Evolutionary conservation across 1,140 invertebrate genomes (phyloP).

Genomic region (Neodiprion pinetum): DNA sequence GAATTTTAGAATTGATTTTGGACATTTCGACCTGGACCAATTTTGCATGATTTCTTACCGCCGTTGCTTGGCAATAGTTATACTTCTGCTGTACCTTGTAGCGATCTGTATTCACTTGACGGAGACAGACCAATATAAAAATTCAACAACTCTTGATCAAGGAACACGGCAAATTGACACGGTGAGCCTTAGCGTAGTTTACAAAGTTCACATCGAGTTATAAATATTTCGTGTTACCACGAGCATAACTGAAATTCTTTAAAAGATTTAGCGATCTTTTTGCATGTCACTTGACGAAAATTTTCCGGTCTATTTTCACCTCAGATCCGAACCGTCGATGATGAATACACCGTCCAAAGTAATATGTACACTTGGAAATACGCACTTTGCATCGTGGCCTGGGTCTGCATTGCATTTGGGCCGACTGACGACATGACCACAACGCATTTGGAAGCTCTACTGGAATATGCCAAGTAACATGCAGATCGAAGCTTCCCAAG

Average conservation of each 20-base stretch:
- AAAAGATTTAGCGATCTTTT: too few relatives aligned
- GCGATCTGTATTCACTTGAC: constrained; percentile 37
- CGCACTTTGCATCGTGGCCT: constrained; percentile 47
- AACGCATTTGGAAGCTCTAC: constrained; percentile 46
- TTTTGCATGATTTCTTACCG: constrained; percentile 46
- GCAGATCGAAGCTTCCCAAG: too few relatives aligned
- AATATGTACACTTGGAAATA: constrained; percentile 49
- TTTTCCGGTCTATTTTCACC: too few relatives aligned
- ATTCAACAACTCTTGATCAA: constrained; percentile 41
- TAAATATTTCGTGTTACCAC: constrained; percentile 27
- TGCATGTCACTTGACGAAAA: too few relatives aligned
- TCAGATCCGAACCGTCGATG: constrained; percentile 20
- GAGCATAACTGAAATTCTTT: constrained; percentile 34
- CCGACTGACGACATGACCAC: constrained; percentile 49
- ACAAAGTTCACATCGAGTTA: constrained; percentile 33
- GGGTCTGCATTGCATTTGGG: constrained; percentile 51
- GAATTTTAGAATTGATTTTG: constrained; percentile 49
- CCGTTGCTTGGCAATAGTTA: constrained; percentile 42
- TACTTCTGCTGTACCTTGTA: constrained; percentile 49
- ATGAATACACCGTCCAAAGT: constrained; percentile 46
- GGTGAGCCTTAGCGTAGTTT: constrained; percentile 46
- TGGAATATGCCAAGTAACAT: constrained; percentile 34
- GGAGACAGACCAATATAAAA: background rate
- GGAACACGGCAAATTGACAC: constrained; percentile 37
- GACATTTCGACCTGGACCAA: constrained; percentile 44